These are phyloP conservation scores for Netelia virgata DNA, from an alignment of 2,888 invertebrate genomes.

Conservation along the genomic window DNA sequence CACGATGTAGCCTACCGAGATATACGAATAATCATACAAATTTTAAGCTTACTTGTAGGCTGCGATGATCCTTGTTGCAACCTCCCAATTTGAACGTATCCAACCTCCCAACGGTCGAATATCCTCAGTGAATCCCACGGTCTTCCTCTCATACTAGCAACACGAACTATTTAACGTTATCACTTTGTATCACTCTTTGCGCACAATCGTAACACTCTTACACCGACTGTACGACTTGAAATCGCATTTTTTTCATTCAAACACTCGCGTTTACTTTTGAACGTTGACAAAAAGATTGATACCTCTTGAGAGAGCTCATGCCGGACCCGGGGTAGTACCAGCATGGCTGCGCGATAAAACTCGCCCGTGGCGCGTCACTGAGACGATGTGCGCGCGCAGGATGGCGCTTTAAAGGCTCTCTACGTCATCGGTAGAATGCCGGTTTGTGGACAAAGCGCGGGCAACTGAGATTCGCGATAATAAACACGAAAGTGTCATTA, in stretches of 20 bases:
- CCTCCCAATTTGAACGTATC: slow-evolving; percentile 50
- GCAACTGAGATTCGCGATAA: neutral
- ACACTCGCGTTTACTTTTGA: neutral
- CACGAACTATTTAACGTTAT: slow-evolving; percentile 1
- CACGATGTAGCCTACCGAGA: neutral
- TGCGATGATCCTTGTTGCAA: neutral
- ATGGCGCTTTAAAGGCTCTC: slow-evolving; percentile 3
- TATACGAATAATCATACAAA: neutral
- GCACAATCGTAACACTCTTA: slow-evolving; percentile 6
- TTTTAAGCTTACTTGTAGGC: slow-evolving; percentile 7
- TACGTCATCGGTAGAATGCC: slow-evolving; percentile 15
- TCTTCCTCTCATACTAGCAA: neutral
- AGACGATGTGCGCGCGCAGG: neutral
- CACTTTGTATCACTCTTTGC: neutral
- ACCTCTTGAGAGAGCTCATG: slow-evolving; percentile 5
- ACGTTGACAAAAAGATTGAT: slow-evolving; percentile 3
- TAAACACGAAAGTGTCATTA: neutral
- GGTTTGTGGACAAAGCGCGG: slow-evolving; percentile 2
- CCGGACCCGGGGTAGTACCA: slow-evolving; percentile 58
- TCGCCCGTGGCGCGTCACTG: slow-evolving; percentile 46
- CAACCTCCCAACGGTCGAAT: slow-evolving; percentile 59
- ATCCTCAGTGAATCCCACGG: neutral
- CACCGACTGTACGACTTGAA: neutral
- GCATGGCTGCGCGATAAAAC: slow-evolving; percentile 67
- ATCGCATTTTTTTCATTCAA: slow-evolving; percentile 11